These are phyloP conservation scores for Abrostola triplasia DNA, from an alignment of 2,888 invertebrate genomes.

Conservation along the genomic window DNA sequence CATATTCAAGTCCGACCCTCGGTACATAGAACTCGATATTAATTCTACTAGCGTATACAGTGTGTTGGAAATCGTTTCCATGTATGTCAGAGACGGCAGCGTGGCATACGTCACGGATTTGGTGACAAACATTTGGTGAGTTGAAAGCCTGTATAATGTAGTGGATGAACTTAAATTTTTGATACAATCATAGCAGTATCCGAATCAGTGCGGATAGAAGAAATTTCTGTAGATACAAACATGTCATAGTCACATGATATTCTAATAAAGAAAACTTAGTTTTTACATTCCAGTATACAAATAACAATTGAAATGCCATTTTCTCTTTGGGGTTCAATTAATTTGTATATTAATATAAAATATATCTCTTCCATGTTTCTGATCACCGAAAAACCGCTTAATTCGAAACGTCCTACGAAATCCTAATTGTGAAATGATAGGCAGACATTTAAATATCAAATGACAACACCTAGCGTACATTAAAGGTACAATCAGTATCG, in stretches of 20 bases:
- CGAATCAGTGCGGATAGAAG: no score
- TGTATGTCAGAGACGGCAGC: constrained; percentile 25
- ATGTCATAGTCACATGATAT: no score
- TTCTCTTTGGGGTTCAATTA: no score
- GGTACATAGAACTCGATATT: constrained; percentile 38
- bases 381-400: no score
- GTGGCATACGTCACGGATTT: constrained; percentile 15
- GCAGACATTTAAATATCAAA: neutral
- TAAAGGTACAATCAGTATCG: neutral
- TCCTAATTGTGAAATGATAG: neutral
- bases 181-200: neutral
- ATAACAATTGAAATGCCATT: no score
- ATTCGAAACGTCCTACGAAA: no score
- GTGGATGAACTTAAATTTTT: neutral
- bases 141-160: constrained; percentile 1
- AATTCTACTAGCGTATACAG: constrained; percentile 40
- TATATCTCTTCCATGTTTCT: no score
- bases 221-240: no score
- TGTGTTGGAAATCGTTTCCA: constrained; percentile 26
- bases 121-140: neutral
- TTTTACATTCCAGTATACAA: no score
- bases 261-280: no score
- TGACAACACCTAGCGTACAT: neutral
- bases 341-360: no score
- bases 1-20: constrained; percentile 15